Evolutionary conservation across 2,113 vertebrate genomes (phyloP), one percentile per base, ranked within the genome.

Genomic region (Helogale parvula): DNA sequence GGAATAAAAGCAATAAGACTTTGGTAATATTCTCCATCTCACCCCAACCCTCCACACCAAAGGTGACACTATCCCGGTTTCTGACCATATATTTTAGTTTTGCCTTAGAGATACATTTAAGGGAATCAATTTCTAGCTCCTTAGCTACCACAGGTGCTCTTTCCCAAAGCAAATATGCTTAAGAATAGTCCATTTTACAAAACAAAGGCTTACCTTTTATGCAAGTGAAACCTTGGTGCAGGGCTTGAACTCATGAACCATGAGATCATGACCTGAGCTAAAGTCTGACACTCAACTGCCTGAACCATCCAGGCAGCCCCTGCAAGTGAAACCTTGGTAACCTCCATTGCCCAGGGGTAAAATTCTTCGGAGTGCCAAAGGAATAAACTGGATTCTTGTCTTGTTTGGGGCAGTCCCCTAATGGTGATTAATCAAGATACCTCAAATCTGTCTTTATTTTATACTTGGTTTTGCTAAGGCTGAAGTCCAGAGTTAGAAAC

Each of bases 161-260:
- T 88, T 88, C 38, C 71, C 88, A 79, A 88, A 88, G 41, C 11
- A 63, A 23, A 69, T 72, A 41, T 95, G 52, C 71, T 45, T 88
- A 68, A 95, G 79, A 88, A 76, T 54, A 66, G 57, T 50, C 7
- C 47, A n/a, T 60, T 92, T 92, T 69, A 95, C n/a, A 95, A 92
- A 96, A 90, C 52, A 76, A 71, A 92, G 47, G 38, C 47, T 84
- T 89, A 72, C 8, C 45, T 91, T 93, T 92, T 25, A 89, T 33
- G 41, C 45, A 90, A 63, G 60, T 35, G 74, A 91, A 93, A 79
- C 19, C 35, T 50, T 68, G 33, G 63, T 74, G n/a, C n/a, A n/a
- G n/a, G n/a, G n/a, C n/a, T n/a, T n/a, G n/a, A n/a, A n/a, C n/a
- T n/a, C n/a, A n/a, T n/a, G n/a, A n/a, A n/a, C n/a, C n/a, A n/a